Conservation (phyloP, 2,113 vertebrate species). For the Mus spicilegus region DNA sequence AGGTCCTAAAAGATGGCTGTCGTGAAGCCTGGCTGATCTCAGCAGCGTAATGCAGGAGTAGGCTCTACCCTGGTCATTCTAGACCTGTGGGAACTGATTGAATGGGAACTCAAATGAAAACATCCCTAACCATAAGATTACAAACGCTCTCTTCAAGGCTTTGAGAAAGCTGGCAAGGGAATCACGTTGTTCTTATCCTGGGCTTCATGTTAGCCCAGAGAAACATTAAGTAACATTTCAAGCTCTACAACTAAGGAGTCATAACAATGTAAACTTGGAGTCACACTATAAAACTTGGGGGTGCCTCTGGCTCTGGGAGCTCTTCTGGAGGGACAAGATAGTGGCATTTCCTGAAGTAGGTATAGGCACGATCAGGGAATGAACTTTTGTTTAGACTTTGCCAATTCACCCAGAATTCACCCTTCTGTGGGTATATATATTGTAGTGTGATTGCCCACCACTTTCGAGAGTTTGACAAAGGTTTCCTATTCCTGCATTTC, state of each 20-base stretch:
- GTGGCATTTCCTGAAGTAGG: neutral
- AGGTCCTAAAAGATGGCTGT: neutral
- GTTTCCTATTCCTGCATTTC: neutral
- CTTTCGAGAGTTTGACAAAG: neutral
- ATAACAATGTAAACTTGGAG: no score
- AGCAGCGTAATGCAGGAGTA: neutral
- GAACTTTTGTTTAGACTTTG: neutral
- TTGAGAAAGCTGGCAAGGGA: constrained; percentile 9
- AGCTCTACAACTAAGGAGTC: no score
- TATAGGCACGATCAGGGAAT: neutral
- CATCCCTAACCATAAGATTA: neutral
- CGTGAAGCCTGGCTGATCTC: neutral
- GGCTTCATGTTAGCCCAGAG: neutral
- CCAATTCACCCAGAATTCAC: neutral
- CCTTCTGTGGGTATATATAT: neutral
- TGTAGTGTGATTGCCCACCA: neutral
- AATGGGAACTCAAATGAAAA: neutral
- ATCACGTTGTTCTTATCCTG: neutral
- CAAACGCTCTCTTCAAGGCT: neutral
- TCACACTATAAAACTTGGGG: neutral
- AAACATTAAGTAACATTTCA: neutral
- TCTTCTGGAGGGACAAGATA: neutral
- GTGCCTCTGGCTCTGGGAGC: neutral
- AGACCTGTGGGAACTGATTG: neutral
- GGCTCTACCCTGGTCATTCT: no score